These are phyloP conservation scores for Epinephelus coioides DNA, from an alignment of 2,797 vertebrate species.

Conservation along the genomic window DNA sequence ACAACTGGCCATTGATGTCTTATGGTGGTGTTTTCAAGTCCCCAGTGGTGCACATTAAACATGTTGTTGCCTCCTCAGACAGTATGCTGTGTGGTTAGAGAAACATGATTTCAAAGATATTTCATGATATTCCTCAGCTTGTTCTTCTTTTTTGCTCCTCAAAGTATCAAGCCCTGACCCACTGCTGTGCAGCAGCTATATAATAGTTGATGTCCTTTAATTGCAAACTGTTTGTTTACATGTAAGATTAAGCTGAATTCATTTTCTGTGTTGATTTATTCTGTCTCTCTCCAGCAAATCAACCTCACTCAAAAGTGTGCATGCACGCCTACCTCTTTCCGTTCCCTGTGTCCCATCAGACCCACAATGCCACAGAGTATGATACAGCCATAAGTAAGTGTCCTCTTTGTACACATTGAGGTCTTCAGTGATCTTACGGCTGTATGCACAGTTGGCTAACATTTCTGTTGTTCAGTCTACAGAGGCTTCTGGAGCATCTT, in stretches of 20 bases:
- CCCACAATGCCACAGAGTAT: constrained; percentile 91
- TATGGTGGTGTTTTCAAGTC: too few species aligned
- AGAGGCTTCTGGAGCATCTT: constrained; percentile 97
- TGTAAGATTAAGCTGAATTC: background rate
- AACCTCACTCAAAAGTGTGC: constrained; percentile 90
- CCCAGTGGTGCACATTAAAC: too few species aligned
- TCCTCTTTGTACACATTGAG: background rate
- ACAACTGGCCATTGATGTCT: too few species aligned
- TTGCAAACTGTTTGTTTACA: background rate
- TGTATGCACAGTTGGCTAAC: background rate
- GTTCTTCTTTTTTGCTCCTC: too few species aligned
- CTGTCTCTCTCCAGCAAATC: constrained; percentile 87
- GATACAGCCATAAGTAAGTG: constrained; percentile 93
- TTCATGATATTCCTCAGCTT: too few species aligned
- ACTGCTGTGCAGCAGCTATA: too few species aligned
- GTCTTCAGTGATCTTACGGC: background rate
- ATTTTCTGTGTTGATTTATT: constrained; percentile 9
- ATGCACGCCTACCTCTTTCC: constrained; percentile 93
- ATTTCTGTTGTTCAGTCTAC: constrained; percentile 88
- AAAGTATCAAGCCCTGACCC: too few species aligned
- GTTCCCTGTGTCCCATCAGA: constrained; percentile 90
- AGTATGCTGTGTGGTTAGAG: too few species aligned
- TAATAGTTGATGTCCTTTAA: background rate
- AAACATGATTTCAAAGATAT: too few species aligned
- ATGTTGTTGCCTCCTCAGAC: too few species aligned